Evolutionary conservation across 2,797 vertebrate genomes (phyloP).

Genomic region (Microhierax caerulescens): DNA sequence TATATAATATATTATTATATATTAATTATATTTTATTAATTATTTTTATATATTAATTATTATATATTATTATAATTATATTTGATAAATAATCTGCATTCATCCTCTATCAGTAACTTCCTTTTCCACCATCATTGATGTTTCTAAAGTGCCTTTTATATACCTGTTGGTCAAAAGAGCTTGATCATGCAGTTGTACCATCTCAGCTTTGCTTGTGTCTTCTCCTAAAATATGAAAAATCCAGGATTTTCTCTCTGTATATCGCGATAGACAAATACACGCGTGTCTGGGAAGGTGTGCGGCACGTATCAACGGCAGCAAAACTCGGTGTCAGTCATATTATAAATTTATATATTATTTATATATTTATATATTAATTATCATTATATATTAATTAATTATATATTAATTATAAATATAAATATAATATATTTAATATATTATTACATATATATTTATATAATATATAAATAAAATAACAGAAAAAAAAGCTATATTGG

Average conservation of each 20-base stretch:
- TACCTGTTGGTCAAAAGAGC: neutral
- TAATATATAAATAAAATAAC: too few species aligned
- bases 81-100: neutral
- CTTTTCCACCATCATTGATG: accelerated
- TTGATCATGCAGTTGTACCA: accelerated
- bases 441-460: too few species aligned
- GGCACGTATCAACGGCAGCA: accelerated
- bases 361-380: too few species aligned
- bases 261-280: accelerated
- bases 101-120: accelerated
- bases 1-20: too few species aligned
- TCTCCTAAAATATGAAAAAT: neutral
- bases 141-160: neutral
- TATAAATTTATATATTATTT: too few species aligned
- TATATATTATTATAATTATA: too few species aligned
- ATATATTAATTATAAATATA: too few species aligned
- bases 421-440: too few species aligned
- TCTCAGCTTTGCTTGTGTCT: neutral
- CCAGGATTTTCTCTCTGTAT: neutral
- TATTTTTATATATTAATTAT: too few species aligned
- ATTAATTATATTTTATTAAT: too few species aligned
- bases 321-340: neutral
- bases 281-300: neutral
- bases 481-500: too few species aligned
- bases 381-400: too few species aligned